Evolutionary conservation across 92 coral and sea anemone species (phyloP), one percentile per base, ranked within the genome.

Genomic region (Chrysogorgia sp.): DNA sequence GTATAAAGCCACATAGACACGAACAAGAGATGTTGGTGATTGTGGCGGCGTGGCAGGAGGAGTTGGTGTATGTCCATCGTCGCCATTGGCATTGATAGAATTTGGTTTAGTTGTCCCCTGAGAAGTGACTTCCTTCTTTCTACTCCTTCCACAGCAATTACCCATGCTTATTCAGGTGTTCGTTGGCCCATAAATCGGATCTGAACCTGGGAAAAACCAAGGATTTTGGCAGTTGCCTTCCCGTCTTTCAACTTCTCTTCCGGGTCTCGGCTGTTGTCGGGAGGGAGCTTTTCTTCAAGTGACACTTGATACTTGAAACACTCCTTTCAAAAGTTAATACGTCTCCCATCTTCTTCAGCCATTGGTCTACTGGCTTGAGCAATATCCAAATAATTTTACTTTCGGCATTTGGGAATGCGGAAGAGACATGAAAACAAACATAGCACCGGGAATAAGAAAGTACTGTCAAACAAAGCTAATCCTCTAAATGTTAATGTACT

Each of bases 131-230:
- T 84, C 89, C 64, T 86, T 87, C 83, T 92, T 90, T 7, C 72
- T 77, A 37, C 61, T 57, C 77, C 90, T 92, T 52, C 90, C 92
- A 74, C 97, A 92, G 86, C 97, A 92, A 91, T 93, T 86, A 92
- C 97, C 97, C 97, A 92, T 92, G 91, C 93, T 84, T 89, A n/a
- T n/a, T n/a, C n/a, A n/a, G n/a, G n/a, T n/a, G n/a, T n/a, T n/a
- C n/a, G n/a, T n/a, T n/a, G n/a, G n/a, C n/a, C n/a, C n/a, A n/a
- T n/a, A n/a, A n/a, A n/a, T n/a, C n/a, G n/a, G n/a, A n/a, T n/a
- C n/a, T n/a, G n/a, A n/a, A n/a, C n/a, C n/a, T n/a, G n/a, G n/a
- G n/a, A n/a, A n/a, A n/a, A n/a, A n/a, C n/a, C n/a, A n/a, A n/a
- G n/a, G n/a, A n/a, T n/a, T n/a, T n/a, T n/a, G n/a, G n/a, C n/a